These are phyloP conservation scores for Corapipo altera DNA, from an alignment of 2,113 vertebrate species.

Conservation along the genomic window DNA sequence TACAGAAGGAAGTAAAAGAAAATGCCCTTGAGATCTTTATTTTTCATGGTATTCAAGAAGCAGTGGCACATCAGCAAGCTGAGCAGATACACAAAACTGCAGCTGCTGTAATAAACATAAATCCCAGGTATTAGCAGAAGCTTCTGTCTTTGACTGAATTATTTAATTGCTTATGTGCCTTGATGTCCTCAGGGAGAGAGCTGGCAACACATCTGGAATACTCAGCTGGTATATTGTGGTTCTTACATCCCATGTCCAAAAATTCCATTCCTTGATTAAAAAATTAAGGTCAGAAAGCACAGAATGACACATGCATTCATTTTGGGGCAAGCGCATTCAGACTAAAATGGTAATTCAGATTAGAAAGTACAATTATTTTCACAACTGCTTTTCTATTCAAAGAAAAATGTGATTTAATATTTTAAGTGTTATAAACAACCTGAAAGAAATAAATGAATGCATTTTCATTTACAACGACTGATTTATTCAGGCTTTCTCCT, in stretches of 20 bases:
- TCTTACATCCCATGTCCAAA: neutral
- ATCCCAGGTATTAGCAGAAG: neutral
- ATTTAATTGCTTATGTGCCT: neutral
- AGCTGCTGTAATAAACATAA: constrained; percentile 5
- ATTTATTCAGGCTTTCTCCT: neutral
- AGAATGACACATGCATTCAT: neutral
- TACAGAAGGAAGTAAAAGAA: neutral
- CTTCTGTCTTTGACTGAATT: neutral
- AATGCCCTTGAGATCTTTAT: neutral
- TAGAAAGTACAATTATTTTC: neutral
- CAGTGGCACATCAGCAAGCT: neutral
- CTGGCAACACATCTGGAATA: neutral
- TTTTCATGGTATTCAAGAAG: neutral
- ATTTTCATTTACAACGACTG: neutral
- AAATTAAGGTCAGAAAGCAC: neutral
- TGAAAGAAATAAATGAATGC: neutral
- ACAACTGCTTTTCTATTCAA: neutral
- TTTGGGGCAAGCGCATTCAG: neutral
- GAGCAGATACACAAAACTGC: neutral
- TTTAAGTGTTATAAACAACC: neutral
- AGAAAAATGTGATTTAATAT: neutral
- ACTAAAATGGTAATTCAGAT: neutral
- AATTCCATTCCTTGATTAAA: neutral
- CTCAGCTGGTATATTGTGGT: neutral
- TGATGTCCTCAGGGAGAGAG: neutral